phyloP scores from a whole-genome alignment of 2,797 vertebrate species.

The Phrynocephalus forsythii region DNA sequence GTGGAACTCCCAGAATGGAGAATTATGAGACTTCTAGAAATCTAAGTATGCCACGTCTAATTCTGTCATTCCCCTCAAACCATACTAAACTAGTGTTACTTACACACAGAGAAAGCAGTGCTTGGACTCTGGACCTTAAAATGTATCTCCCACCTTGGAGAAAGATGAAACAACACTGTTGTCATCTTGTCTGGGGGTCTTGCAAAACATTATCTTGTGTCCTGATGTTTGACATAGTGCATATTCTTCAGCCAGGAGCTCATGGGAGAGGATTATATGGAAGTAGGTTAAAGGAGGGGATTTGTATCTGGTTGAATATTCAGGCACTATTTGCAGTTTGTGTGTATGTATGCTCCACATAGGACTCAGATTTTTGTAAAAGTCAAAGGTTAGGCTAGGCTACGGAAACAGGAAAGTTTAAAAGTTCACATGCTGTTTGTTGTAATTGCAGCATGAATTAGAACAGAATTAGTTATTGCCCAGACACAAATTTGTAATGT shows the following conservation, averaged over 20 bases:
- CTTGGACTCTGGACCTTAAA: not conserved
- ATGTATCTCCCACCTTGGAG: not conserved
- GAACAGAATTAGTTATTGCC: conserved; percentile 32
- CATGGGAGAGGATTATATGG: not conserved
- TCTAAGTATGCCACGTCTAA: too few relatives aligned
- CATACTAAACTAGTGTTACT: not conserved
- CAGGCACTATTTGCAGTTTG: not conserved
- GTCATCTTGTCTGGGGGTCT: not conserved
- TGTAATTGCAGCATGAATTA: conserved; percentile 25
- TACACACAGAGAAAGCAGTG: too few relatives aligned
- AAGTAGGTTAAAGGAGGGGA: too few relatives aligned
- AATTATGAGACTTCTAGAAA: too few relatives aligned
- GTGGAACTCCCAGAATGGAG: too few relatives aligned
- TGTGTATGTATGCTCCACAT: not conserved
- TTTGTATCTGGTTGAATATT: not conserved
- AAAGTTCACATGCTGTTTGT: not conserved
- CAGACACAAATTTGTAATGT: conserved; percentile 18
- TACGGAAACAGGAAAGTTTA: conserved; percentile 5
- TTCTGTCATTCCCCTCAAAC: not conserved
- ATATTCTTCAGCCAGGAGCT: not conserved
- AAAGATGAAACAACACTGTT: not conserved
- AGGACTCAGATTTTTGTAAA: not conserved
- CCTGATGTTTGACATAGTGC: not conserved
- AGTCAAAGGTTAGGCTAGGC: not conserved
- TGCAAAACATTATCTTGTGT: not conserved